These are phyloP conservation scores for Tortrix viridana DNA, from an alignment of 2,888 invertebrate genomes.

Conservation along the genomic window DNA sequence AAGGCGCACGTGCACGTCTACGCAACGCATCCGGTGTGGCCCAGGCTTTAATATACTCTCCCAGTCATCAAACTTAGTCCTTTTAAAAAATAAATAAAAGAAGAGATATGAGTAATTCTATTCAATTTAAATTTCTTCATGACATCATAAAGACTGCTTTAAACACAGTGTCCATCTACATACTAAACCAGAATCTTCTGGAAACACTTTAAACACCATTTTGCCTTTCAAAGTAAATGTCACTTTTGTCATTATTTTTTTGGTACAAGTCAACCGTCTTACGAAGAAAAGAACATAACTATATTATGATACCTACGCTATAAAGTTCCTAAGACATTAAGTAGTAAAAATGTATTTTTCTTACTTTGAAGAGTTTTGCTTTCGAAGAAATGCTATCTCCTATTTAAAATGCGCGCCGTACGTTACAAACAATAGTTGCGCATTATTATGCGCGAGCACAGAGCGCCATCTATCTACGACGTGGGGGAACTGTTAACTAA, in stretches of 20 bases:
- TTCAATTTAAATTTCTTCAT: conserved; percentile 36
- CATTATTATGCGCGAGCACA: conserved; percentile 35
- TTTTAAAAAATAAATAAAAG: conserved; percentile 1
- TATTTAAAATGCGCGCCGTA: conserved; percentile 35
- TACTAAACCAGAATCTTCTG: not conserved
- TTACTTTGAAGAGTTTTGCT: no score
- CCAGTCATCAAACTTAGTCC: not conserved
- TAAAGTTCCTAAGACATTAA: no score
- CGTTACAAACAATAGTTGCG: conserved; percentile 37
- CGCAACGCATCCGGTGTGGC: no score
- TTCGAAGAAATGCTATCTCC: conserved; percentile 39
- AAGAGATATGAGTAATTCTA: conserved; percentile 20
- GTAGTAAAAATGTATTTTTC: no score
- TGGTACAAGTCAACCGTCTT: no score
- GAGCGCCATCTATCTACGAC: conserved; percentile 37
- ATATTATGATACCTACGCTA: no score
- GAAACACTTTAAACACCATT: conserved; percentile 1
- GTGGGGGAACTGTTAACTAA: conserved; percentile 25
- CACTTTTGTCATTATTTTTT: conserved; percentile 37
- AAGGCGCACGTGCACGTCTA: no score
- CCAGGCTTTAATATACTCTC: no score
- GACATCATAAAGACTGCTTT: conserved; percentile 16
- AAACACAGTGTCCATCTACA: not conserved
- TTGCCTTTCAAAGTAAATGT: conserved; percentile 50
- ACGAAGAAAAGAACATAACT: no score